These are phyloP conservation scores for Pedionomus torquatus DNA, from an alignment of 2,113 vertebrate genomes.

Conservation along the genomic window DNA sequence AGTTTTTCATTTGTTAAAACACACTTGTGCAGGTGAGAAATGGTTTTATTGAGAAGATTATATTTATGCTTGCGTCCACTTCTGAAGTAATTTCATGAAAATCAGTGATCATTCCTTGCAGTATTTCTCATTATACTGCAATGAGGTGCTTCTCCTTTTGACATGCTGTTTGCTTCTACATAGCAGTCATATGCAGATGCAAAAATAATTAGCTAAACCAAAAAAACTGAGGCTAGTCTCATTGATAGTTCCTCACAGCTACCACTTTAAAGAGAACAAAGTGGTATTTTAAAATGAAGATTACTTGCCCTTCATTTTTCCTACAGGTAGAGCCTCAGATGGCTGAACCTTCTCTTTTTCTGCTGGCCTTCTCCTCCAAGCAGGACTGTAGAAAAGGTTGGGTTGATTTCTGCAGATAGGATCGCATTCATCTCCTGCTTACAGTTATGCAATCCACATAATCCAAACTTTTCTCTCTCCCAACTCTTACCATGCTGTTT, in stretches of 20 bases:
- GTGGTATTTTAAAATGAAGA: neutral
- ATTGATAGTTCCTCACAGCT: neutral
- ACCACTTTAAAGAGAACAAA: neutral
- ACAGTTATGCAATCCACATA: neutral
- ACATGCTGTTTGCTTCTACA: neutral
- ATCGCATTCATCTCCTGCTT: neutral
- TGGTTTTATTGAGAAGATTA: neutral
- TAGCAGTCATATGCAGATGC: neutral
- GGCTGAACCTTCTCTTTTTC: neutral
- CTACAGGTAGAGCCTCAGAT: neutral
- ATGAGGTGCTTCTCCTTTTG: neutral
- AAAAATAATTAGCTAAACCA: conserved; percentile 2
- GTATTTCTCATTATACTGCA: neutral
- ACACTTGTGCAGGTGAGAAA: neutral
- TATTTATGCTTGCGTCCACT: neutral
- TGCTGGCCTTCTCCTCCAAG: neutral
- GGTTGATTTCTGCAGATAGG: neutral
- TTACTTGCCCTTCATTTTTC: neutral
- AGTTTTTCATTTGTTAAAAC: neutral
- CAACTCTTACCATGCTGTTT: neutral
- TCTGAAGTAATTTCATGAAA: neutral
- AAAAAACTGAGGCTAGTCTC: neutral
- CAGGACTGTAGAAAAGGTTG: neutral
- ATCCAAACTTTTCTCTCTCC: neutral
- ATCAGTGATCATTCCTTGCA: neutral